A percentile compares a stretch with the other conserved stretches of the same genome.
phyloP scores from a whole-genome alignment of 2,797 vertebrate species.

The Liasis olivaceus region DNA sequence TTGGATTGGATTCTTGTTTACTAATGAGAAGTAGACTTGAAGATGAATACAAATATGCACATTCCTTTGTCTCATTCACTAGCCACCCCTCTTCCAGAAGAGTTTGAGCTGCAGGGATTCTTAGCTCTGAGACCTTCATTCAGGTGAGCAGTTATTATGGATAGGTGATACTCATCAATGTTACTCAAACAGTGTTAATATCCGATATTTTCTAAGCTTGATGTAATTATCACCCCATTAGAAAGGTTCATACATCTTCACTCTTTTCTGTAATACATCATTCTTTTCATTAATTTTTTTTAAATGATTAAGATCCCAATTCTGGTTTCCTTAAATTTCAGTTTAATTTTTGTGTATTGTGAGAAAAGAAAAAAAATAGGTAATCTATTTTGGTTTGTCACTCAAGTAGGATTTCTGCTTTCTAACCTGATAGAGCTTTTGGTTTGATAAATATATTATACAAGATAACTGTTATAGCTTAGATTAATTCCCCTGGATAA shows the following conservation, averaged over 20 bases:
- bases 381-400: background rate
- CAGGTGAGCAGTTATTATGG: conserved; percentile 76
- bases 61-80: conserved; percentile 49
- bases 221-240: background rate
- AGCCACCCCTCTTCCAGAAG: conserved; percentile 95
- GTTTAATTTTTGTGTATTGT: background rate
- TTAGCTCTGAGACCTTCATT: conserved; percentile 93
- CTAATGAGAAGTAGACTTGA: background rate
- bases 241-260: background rate
- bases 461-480: background rate
- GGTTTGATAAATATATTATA: background rate
- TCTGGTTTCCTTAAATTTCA: background rate
- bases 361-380: background rate
- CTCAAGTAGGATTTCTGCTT: background rate
- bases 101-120: conserved; percentile 98
- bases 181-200: background rate
- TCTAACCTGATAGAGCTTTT: background rate
- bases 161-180: background rate
- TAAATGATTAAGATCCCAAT: background rate
- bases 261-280: background rate
- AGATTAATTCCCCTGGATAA: background rate
- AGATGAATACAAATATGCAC: background rate
- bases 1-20: background rate
- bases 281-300: background rate
- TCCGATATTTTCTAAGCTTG: background rate